These are phyloP conservation scores for Megastigmus dorsalis DNA, from an alignment of 2,888 invertebrate genomes.

Conservation along the genomic window DNA sequence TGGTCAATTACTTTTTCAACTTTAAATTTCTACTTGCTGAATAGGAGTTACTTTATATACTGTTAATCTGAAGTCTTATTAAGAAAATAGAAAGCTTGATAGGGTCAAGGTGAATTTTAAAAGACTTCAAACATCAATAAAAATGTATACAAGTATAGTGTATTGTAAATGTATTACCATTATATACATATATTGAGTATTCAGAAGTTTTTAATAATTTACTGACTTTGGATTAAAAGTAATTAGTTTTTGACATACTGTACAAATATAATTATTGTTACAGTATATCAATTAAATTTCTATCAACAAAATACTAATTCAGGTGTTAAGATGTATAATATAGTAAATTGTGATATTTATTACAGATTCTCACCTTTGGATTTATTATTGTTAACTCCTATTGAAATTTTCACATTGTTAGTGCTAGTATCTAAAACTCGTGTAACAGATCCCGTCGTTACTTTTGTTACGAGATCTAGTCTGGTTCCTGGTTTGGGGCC, in stretches of 20 bases:
- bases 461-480: constrained; percentile 61
- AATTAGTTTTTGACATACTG: background rate
- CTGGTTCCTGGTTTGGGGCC: constrained; percentile 57
- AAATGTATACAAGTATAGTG: background rate
- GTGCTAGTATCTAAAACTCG: constrained; percentile 64
- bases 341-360: background rate
- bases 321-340: background rate
- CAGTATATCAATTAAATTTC: background rate
- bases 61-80: constrained; percentile 10
- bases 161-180: background rate
- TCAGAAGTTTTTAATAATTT: background rate
- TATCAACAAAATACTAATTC: background rate
- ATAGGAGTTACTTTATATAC: background rate
- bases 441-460: constrained; percentile 63
- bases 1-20: too few relatives aligned
- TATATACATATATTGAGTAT: background rate
- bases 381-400: constrained; percentile 35
- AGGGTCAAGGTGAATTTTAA: constrained; percentile 40
- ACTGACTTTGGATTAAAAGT: background rate
- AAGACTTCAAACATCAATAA: constrained; percentile 49
- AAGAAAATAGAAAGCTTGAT: constrained; percentile 5
- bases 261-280: background rate
- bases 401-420: constrained; percentile 58
- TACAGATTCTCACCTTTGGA: constrained; percentile 18
- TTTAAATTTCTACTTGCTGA: too few relatives aligned